phyloP scores from a whole-genome alignment of 2,797 vertebrate species.

The Nyctibius grandis region DNA sequence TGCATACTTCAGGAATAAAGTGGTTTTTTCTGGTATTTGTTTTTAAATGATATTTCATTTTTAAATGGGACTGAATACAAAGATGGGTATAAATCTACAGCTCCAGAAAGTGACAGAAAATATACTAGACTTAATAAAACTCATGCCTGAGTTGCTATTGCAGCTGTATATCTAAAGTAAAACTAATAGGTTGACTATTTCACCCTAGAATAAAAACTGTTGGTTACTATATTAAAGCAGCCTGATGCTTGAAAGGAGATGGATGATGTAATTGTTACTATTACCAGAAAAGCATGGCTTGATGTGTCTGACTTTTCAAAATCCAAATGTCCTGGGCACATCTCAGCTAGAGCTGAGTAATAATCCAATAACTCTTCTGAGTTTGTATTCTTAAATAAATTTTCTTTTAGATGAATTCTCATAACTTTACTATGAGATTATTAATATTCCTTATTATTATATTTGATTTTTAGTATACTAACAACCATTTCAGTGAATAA shows the following conservation, averaged over 20 bases:
- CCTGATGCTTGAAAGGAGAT: neutral
- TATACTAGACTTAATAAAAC: neutral
- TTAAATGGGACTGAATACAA: neutral
- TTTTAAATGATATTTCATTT: neutral
- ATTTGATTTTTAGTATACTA: neutral
- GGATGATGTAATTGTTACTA: neutral
- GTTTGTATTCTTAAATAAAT: neutral
- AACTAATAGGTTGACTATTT: neutral
- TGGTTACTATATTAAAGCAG: neutral
- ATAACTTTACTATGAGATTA: neutral
- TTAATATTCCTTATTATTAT: neutral
- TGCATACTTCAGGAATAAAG: neutral
- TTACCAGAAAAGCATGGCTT: neutral
- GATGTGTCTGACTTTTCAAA: neutral
- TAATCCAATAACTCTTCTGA: neutral
- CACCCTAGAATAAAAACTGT: neutral
- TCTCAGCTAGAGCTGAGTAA: neutral
- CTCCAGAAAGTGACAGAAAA: neutral
- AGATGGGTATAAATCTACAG: neutral
- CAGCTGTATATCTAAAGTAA: neutral
- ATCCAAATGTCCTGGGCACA: neutral
- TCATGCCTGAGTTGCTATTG: neutral
- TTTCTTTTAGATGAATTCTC: neutral
- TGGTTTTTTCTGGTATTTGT: neutral
- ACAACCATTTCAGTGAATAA: neutral